Evolutionary conservation across 2,888 invertebrate species (phyloP).

Genomic region (Synergus umbraculus): DNA sequence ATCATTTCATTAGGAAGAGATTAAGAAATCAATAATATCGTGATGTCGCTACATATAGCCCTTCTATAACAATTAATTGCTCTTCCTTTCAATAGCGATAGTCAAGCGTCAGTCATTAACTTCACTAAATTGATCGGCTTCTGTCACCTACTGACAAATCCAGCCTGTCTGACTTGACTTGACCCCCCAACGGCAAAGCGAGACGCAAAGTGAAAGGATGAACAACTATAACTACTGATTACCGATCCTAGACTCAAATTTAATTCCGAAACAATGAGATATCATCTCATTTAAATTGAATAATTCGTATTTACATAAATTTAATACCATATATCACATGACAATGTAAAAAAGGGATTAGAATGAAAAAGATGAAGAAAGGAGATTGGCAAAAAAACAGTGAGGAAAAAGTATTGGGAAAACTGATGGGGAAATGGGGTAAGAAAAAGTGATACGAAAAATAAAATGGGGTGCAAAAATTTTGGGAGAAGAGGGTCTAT

Average conservation of each 20-base stretch:
- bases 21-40: slow-evolving; percentile 63
- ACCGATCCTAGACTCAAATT: neutral
- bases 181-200: neutral
- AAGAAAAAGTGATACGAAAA: too few species aligned
- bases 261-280: neutral
- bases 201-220: slow-evolving; percentile 6
- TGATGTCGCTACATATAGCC: slow-evolving; percentile 52
- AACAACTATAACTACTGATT: neutral
- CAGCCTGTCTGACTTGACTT: slow-evolving; percentile 20
- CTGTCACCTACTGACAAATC: slow-evolving; percentile 57
- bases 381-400: too few species aligned
- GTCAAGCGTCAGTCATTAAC: slow-evolving; percentile 54
- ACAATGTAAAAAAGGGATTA: too few species aligned
- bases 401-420: too few species aligned
- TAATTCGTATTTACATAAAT: neutral
- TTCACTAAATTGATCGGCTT: slow-evolving; percentile 54
- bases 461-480: too few species aligned
- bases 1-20: slow-evolving; percentile 64
- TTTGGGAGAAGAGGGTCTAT: too few species aligned
- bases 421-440: too few species aligned
- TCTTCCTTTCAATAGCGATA: slow-evolving; percentile 54
- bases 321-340: too few species aligned
- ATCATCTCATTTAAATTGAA: neutral
- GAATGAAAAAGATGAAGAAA: too few species aligned
- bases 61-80: slow-evolving; percentile 59